Conservation (phyloP, 2,113 vertebrate genomes). For the Oreocharis arfaki region DNA sequence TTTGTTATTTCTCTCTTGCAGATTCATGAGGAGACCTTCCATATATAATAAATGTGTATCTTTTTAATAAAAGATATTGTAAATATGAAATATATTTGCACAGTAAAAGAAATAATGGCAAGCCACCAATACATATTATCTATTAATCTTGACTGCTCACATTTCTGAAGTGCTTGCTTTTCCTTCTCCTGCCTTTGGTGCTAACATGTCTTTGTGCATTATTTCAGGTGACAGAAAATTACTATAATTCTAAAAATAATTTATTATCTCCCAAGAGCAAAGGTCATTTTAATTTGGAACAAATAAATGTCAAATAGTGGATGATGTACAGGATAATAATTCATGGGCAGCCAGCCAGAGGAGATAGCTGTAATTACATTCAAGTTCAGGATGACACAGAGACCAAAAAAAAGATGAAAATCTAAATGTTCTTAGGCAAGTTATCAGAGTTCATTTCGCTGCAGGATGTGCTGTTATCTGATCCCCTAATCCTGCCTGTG, state of each 20-base stretch:
- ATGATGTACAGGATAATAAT: slow-evolving; percentile 26
- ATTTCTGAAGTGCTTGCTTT: neutral
- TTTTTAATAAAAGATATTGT: neutral
- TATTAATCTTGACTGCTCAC: neutral
- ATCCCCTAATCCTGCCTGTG: neutral
- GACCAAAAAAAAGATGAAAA: neutral
- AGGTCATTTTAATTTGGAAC: slow-evolving; percentile 45
- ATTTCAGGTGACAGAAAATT: neutral
- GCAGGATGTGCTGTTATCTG: neutral
- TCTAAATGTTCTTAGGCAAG: neutral
- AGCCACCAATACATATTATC: neutral
- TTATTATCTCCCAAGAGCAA: slow-evolving; percentile 22
- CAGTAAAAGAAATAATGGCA: neutral
- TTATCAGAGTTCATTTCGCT: neutral
- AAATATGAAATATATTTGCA: neutral
- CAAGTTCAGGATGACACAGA: slow-evolving; percentile 1
- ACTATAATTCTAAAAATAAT: slow-evolving; percentile 21
- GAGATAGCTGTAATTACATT: slow-evolving; percentile 36
- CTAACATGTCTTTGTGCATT: neutral
- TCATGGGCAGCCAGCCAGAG: neutral
- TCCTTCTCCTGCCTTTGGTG: neutral
- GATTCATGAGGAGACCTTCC: neutral
- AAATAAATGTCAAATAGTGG: slow-evolving; percentile 39
- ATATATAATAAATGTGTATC: neutral
- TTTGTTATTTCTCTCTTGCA: neutral